These are phyloP conservation scores for Stenodera caucasica DNA, from an alignment of 2,888 invertebrate genomes.

Conservation along the genomic window DNA sequence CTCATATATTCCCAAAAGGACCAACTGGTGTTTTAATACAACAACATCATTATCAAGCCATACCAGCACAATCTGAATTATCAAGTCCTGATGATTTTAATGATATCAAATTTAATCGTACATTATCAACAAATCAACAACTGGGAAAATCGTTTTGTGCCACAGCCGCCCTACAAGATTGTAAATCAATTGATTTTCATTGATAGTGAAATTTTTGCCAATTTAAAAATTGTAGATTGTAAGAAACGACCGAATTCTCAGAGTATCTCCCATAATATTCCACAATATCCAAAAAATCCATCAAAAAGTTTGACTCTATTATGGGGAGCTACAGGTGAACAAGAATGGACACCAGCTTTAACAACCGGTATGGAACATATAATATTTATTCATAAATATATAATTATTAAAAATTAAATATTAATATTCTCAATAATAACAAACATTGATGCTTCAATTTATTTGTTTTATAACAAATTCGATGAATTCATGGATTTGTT, in stretches of 20 bases:
- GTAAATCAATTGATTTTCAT: slow-evolving; percentile 50
- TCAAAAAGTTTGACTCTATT: slow-evolving; percentile 68
- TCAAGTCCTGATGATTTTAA: slow-evolving; percentile 19
- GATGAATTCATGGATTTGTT: too few species aligned
- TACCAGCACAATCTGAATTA: slow-evolving; percentile 62
- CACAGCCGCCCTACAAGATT: slow-evolving; percentile 58
- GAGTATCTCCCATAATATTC: slow-evolving; percentile 49
- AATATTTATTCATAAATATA: too few species aligned
- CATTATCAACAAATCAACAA: slow-evolving; percentile 39
- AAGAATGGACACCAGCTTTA: slow-evolving; percentile 95
- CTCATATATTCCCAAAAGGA: slow-evolving; percentile 96
- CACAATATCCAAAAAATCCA: slow-evolving; percentile 44
- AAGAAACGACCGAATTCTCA: slow-evolving; percentile 54
- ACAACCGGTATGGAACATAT: slow-evolving; percentile 94
- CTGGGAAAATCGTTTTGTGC: slow-evolving; percentile 38
- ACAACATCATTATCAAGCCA: slow-evolving; percentile 90
- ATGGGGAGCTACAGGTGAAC: slow-evolving; percentile 96
- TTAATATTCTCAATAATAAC: too few species aligned
- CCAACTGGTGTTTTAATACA: slow-evolving; percentile 89
- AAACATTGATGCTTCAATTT: slow-evolving; percentile 10
- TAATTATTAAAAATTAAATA: too few species aligned
- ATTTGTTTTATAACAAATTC: too few species aligned
- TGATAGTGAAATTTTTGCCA: not conserved
- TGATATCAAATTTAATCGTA: slow-evolving; percentile 22
- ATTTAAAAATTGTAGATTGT: slow-evolving; percentile 49